phyloP scores from a whole-genome alignment of 2,113 vertebrate genomes.

The Eolophus roseicapilla region DNA sequence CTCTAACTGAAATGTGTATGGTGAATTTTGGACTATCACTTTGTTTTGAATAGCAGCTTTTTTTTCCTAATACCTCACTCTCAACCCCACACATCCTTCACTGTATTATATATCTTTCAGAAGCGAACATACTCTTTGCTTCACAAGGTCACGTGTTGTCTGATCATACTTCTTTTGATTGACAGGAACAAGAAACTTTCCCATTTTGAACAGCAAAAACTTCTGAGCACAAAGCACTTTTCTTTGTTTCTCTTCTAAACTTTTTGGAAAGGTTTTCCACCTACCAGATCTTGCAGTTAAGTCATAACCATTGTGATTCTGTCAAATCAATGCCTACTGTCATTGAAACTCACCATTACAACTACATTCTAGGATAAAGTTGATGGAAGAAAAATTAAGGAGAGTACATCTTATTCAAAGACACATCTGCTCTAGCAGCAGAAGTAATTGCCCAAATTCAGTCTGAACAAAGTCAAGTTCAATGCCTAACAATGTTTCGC shows the following conservation, averaged over 20 bases:
- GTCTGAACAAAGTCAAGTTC: background rate
- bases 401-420: background rate
- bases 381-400: background rate
- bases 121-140: background rate
- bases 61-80: background rate
- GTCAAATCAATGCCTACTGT: conserved; percentile 11
- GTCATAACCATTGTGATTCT: background rate
- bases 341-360: conserved; percentile 5
- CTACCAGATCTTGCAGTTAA: background rate
- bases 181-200: background rate
- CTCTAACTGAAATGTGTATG: background rate
- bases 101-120: background rate
- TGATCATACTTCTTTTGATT: background rate
- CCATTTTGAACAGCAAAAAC: background rate
- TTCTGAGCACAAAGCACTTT: background rate
- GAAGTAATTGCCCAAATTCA: background rate
- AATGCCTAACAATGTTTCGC: background rate
- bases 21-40: background rate
- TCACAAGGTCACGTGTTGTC: background rate
- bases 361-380: background rate
- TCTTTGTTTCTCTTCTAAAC: background rate
- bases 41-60: background rate
- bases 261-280: background rate
- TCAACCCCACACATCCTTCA: background rate
- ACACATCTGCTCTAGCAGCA: background rate